Base-by-base conservation (phyloP, 2,113 vertebrate genomes). In the Balaeniceps rex region DNA sequence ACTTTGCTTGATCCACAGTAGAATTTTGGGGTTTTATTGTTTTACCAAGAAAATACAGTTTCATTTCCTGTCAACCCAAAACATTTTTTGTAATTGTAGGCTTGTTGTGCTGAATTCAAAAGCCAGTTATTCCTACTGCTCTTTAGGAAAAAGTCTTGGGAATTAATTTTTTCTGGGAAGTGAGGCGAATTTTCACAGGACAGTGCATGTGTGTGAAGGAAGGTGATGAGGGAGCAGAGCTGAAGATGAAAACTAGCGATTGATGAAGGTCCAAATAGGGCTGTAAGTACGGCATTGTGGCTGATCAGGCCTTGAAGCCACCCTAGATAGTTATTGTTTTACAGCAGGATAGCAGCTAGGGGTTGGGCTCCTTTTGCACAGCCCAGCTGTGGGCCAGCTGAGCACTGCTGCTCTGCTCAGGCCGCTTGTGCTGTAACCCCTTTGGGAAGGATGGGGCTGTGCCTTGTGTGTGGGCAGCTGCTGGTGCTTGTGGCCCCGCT, bases 41-140 rank as follows among this genome's bases (percentile, higher is more conserved):
- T 95, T 92, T 81, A 96, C 93, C 72, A 83, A 94, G 91, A 96
- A 96, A 96, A 93, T 78, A 86, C 34, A 88, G 64, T 83, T 92
- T 94, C 78, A 87, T 95, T 97, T 97, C 92, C 88, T 93, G 88
- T 92, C 85, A 96, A 88, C 60, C 49, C 83, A 33, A 90, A 94
- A 15, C 16, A 80, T 91, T 72, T 79, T 95, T 74, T 78, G 19
- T 84, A 94, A 93, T 95, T 88, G 79, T 90, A 81, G 54, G 60
- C 38, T 92, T 92, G 72, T 82, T 90, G 38, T 83, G 64, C 46
- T 75, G 75, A 95, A 90, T 92, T 81, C 61, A 93, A 90, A 95
- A 88, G 25, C 11, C n/a, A 88, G 54, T 71, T 83, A 74, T 81
- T 88, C 55, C 19, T 86, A 66, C 38, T 78, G 88, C 92, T 96